Evolutionary conservation across 2,797 vertebrate species (phyloP).

Genomic region (Rhinophrynus dorsalis): DNA sequence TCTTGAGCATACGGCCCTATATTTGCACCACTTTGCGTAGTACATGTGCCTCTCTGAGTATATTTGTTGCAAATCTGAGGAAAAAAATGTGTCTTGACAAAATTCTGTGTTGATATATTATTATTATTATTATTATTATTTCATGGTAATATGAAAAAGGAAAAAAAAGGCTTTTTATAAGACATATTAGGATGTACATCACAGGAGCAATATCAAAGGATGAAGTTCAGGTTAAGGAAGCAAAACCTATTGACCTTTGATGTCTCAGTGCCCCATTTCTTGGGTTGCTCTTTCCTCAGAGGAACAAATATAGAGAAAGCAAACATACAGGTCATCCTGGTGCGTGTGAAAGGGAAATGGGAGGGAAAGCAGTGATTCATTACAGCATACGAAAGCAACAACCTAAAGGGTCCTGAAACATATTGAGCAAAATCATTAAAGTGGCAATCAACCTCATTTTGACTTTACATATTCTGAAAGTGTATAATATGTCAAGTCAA

Average conservation of each 20-base stretch:
- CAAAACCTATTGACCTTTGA: constrained; percentile 15
- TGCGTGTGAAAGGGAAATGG: constrained; percentile 14
- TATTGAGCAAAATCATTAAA: too few relatives aligned
- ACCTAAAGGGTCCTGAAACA: not conserved
- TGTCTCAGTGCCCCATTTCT: constrained; percentile 24
- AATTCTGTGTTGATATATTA: too few relatives aligned
- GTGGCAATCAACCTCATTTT: too few relatives aligned
- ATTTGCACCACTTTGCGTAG: too few relatives aligned
- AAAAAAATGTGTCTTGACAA: too few relatives aligned
- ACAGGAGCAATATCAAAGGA: constrained; percentile 8
- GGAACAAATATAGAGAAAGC: constrained; percentile 35
- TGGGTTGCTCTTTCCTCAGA: constrained; percentile 38
- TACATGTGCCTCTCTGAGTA: too few relatives aligned
- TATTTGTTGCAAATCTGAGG: too few relatives aligned
- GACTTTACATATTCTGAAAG: too few relatives aligned
- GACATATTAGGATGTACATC: not conserved
- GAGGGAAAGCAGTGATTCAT: constrained; percentile 1
- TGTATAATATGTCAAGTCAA: too few relatives aligned
- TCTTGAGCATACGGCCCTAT: too few relatives aligned
- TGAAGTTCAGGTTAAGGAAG: constrained; percentile 33
- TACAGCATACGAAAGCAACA: not conserved
- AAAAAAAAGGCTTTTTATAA: not conserved
- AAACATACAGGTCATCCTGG: constrained; percentile 12
- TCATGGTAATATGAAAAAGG: too few relatives aligned
- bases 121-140: too few relatives aligned